These are phyloP conservation scores for Semnornis frantzii DNA, from an alignment of 2,113 vertebrate species.

Conservation along the genomic window DNA sequence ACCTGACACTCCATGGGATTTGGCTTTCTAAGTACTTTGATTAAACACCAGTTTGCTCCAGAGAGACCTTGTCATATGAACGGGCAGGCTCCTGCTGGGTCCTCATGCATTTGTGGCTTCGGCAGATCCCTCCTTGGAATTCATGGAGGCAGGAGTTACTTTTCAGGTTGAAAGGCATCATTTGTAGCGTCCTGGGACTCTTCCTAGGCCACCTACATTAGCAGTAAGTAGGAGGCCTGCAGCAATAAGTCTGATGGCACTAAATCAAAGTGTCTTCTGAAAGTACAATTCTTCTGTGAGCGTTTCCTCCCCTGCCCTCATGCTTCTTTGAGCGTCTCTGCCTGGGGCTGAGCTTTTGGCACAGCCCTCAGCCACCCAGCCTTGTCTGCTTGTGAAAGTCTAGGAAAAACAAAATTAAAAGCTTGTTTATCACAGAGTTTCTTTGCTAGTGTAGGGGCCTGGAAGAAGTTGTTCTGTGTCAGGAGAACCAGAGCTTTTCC, in stretches of 20 bases:
- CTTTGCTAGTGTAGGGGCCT: not conserved
- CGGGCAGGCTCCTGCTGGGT: not conserved
- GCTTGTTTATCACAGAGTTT: not conserved
- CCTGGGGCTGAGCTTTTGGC: not conserved
- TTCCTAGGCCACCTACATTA: not conserved
- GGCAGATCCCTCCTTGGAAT: not conserved
- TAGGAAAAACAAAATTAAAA: not conserved
- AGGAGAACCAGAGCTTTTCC: not conserved
- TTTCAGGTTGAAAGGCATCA: not conserved
- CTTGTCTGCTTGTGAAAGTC: not conserved
- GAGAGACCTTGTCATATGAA: not conserved
- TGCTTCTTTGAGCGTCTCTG: not conserved
- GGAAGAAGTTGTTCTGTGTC: not conserved
- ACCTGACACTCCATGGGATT: not conserved
- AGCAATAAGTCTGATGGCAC: not conserved
- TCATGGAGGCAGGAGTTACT: not conserved
- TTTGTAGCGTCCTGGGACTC: not conserved
- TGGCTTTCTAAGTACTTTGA: not conserved
- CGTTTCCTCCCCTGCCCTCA: not conserved
- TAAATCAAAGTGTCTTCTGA: slow-evolving; percentile 19
- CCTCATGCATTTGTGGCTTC: accelerated
- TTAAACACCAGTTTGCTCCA: not conserved
- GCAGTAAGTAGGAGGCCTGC: not conserved
- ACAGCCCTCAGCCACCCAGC: not conserved
- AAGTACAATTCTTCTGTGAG: not conserved